Percentiles rank a stretch among this genome's conserved stretches.
Evolutionary conservation across 2,888 invertebrate genomes (phyloP).

Genomic region (Pachymerium ferrugineum): DNA sequence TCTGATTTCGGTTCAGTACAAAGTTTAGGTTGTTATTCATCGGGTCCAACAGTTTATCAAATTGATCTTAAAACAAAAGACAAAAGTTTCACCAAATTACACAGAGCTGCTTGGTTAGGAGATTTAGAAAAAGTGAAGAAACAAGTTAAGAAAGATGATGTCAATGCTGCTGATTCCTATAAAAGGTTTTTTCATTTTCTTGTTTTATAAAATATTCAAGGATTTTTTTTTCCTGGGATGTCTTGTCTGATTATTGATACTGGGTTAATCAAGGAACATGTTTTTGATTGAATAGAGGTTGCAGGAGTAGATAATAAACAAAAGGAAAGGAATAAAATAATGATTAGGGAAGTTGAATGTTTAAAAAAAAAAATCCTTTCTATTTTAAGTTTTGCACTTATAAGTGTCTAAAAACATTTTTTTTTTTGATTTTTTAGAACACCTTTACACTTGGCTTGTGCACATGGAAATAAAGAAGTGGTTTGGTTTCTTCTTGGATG

Average conservation of each 20-base stretch:
- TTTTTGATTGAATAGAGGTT: not conserved
- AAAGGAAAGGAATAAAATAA: too few relatives aligned
- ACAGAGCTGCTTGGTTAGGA: not conserved
- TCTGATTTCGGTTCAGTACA: conserved; percentile 20
- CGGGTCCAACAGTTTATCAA: not conserved
- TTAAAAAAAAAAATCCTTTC: too few relatives aligned
- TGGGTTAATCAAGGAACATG: not conserved
- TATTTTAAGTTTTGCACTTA: too few relatives aligned
- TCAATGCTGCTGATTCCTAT: not conserved
- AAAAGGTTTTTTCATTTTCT: conserved; percentile 4
- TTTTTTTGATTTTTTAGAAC: conserved; percentile 21
- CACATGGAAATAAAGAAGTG: conserved; percentile 32
- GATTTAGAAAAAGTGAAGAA: conserved; percentile 28
- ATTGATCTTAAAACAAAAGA: conserved; percentile 23
- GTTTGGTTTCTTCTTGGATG: conserved; percentile 28
- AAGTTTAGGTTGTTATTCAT: not conserved
- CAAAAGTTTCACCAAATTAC: conserved; percentile 27
- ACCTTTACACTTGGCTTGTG: conserved; percentile 33
- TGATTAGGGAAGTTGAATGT: too few relatives aligned
- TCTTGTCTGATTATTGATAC: too few relatives aligned
- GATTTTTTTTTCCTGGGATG: too few relatives aligned
- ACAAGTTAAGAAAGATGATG: conserved; percentile 16
- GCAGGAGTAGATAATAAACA: not conserved
- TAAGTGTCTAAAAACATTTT: too few relatives aligned
- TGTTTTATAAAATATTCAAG: too few relatives aligned